Base-by-base conservation (phyloP, 1,140 invertebrate species). In the Trichogramma pretiosum region DNA sequence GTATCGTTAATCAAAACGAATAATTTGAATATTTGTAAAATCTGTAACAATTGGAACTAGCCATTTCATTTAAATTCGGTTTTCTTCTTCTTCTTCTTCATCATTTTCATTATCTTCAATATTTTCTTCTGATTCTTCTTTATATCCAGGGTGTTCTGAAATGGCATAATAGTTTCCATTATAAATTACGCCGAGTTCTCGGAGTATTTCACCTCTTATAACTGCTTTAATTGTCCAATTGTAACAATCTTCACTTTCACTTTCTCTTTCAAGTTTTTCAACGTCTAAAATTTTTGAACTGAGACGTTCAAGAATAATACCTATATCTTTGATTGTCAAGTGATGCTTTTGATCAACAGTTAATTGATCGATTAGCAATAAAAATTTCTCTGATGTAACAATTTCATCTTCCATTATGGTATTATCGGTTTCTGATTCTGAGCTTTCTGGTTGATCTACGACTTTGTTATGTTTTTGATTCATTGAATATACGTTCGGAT, bases 81-180 rank as follows among this genome's bases (percentile, higher is more conserved):
- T n/a, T n/a, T n/a, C n/a, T n/a, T 87, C 84, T 56, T 85, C 82
- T 53, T 85, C 83, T 58, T 84, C 83, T 56, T 86, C 84, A 50
- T 85, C 83, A 55, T 86, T 84, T 57, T 86, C 84, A 34, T 80
- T 82, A 66, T 87, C 85, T 64, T 87, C 85, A 45, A 78, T 80
- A 58, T 82, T 83, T 60, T 87, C 85, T 63, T 88, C 85, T 58
- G 84, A 83, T 67, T 88, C 85, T 63, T 89, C 86, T 67, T 85
- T 86, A 68, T 93, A 93, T 19, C 87, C 88, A 26, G 89, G 89
- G 72, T 93, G 89, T 70, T 94, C 90, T 56, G 87, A 90, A 59
- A 94, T 93, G 45, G 88, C 87, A 70, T 94, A 93, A 73, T 92
- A 95, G 70, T 91, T 93, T 30, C 89, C 89, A 74, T 93, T 93